Conservation (phyloP, 2,888 invertebrate genomes). For the Hirtodrosophila duncani region DNA sequence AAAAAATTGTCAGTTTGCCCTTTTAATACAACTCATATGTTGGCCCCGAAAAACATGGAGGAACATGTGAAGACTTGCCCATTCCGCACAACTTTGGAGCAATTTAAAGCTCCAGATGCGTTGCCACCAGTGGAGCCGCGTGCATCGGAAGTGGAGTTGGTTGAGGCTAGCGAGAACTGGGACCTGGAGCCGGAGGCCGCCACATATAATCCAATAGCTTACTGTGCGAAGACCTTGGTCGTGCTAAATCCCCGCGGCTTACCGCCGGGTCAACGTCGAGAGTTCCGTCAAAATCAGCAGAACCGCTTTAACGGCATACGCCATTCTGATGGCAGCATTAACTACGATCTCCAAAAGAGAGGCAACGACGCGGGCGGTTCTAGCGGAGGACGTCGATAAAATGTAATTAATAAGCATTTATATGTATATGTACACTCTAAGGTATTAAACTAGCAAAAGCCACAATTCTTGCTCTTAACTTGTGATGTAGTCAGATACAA, state of each 20-base stretch:
- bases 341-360: too few species aligned
- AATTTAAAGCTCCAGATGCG: slow-evolving; percentile 32
- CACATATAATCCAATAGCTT: slow-evolving; percentile 30
- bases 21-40: slow-evolving; percentile 80
- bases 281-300: too few species aligned
- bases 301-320: too few species aligned
- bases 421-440: too few species aligned
- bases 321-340: too few species aligned
- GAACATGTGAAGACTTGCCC: slow-evolving; percentile 52
- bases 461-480: too few species aligned
- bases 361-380: too few species aligned
- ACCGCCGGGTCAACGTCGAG: slow-evolving; percentile 38
- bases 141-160: background rate
- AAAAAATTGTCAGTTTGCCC: slow-evolving; percentile 79
- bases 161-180: slow-evolving; percentile 20
- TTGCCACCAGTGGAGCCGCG: slow-evolving; percentile 34
- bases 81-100: slow-evolving; percentile 35
- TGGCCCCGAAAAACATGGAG: slow-evolving; percentile 79
- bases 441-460: too few species aligned
- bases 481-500: too few species aligned
- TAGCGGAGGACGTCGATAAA: too few species aligned
- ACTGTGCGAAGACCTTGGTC: slow-evolving; percentile 31
- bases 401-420: too few species aligned
- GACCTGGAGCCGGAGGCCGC: slow-evolving; percentile 20
- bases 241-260: slow-evolving; percentile 40